phyloP scores from a whole-genome alignment of 2,113 vertebrate genomes.

The Stigmatopora argus region DNA sequence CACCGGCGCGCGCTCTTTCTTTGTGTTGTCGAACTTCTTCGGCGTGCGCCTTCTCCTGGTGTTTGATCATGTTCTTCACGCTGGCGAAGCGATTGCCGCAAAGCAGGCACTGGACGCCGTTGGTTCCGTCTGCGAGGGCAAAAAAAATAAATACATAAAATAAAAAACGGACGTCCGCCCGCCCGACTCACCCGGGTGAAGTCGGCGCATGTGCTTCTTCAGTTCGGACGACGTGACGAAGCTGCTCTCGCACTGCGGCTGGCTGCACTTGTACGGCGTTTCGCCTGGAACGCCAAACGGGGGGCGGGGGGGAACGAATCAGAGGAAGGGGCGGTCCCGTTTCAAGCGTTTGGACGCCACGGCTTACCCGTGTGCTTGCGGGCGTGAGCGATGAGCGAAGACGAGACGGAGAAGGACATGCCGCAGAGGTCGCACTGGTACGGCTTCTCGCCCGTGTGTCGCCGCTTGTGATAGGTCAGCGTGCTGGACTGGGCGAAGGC shows the following conservation, averaged over 20 bases:
- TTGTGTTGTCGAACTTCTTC: conserved; percentile 85
- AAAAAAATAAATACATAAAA: too few species aligned
- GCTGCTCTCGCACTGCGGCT: conserved; percentile 49
- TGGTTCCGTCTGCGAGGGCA: conserved; percentile 78
- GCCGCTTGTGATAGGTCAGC: conserved; percentile 90
- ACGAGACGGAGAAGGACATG: conserved; percentile 94
- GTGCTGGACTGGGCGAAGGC: conserved; percentile 96
- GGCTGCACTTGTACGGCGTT: conserved; percentile 64
- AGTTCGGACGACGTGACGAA: conserved; percentile 89
- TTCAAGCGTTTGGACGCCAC: too few species aligned
- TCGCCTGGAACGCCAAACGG: conserved; percentile 53
- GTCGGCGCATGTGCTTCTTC: conserved; percentile 90
- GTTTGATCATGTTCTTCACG: conserved; percentile 95
- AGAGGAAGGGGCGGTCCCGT: too few species aligned
- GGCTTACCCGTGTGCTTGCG: conserved; percentile 88
- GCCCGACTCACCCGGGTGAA: conserved; percentile 80
- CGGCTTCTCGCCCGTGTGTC: conserved; percentile 95
- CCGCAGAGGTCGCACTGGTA: conserved; percentile 96
- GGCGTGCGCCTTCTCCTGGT: conserved; percentile 87
- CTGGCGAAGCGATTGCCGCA: conserved; percentile 94
- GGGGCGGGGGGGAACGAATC: not conserved
- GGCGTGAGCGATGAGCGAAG: conserved; percentile 93
- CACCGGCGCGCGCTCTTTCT: conserved; percentile 73
- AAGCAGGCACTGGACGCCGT: conserved; percentile 85
- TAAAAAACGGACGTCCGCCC: too few species aligned